Evolutionary conservation across 2,888 invertebrate genomes (phyloP).

Genomic region (Gymnocheta viridis): DNA sequence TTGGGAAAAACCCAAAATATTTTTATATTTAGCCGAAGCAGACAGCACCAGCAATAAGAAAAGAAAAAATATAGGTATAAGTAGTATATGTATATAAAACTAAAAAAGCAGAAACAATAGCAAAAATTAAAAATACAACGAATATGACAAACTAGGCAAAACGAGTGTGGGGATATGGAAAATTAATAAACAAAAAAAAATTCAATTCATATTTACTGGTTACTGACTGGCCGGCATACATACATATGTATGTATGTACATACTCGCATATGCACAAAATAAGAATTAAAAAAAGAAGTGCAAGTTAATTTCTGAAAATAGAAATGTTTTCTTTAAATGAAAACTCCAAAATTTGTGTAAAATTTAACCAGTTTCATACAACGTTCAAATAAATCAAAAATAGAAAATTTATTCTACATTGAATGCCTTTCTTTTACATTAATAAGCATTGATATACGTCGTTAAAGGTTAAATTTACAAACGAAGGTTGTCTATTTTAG

Average conservation of each 20-base stretch:
- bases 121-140: conserved; percentile 40
- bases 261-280: not conserved
- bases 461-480: conserved; percentile 28
- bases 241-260: not conserved
- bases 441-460: not conserved
- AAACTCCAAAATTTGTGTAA: too few relatives aligned
- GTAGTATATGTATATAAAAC: too few relatives aligned
- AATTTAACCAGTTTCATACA: too few relatives aligned
- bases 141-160: conserved; percentile 46
- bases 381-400: too few relatives aligned
- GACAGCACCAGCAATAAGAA: conserved; percentile 55
- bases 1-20: conserved; percentile 73
- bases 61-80: too few relatives aligned
- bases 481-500: conserved; percentile 14
- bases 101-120: conserved; percentile 27
- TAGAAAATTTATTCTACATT: too few relatives aligned
- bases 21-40: conserved; percentile 70
- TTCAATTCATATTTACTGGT: not conserved
- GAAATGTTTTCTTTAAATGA: too few relatives aligned
- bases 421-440: not conserved
- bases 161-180: conserved; percentile 17
- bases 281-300: not conserved
- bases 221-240: not conserved
- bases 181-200: conserved; percentile 17
- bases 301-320: not conserved